phyloP scores from a whole-genome alignment of 2,797 vertebrate genomes.

The Hoplostethus mediterraneus region DNA sequence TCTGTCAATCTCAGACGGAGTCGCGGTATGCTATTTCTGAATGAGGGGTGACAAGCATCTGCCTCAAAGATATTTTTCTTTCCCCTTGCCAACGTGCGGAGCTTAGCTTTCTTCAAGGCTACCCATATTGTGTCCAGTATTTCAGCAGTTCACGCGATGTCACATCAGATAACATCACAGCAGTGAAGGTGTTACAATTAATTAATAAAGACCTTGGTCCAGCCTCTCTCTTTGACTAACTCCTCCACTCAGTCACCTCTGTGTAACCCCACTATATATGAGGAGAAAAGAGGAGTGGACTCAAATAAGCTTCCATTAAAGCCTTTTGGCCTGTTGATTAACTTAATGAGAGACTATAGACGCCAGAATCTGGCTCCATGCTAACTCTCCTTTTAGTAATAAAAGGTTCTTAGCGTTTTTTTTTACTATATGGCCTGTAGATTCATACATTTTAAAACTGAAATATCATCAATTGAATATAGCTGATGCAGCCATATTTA shows the following conservation, averaged over 20 bases:
- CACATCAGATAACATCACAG: constrained; percentile 64
- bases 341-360: too few relatives aligned
- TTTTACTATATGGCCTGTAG: too few relatives aligned
- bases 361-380: background rate
- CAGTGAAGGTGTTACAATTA: constrained; percentile 65
- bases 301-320: background rate
- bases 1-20: constrained; percentile 15
- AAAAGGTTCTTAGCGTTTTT: too few relatives aligned
- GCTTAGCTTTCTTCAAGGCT: background rate
- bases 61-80: background rate
- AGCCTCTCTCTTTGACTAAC: constrained; percentile 14
- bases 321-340: too few relatives aligned
- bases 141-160: constrained; percentile 52
- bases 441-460: too few relatives aligned
- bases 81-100: background rate
- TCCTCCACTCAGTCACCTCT: constrained; percentile 21
- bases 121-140: constrained; percentile 8
- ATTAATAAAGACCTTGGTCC: constrained; percentile 65
- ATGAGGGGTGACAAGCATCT: constrained; percentile 3
- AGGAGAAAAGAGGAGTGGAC: constrained; percentile 7
- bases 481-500: too few relatives aligned
- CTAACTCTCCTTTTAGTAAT: too few relatives aligned
- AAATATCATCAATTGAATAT: too few relatives aligned
- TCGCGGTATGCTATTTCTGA: constrained; percentile 10
- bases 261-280: constrained; percentile 17